These are phyloP conservation scores for Phrynocephalus vlangalii DNA, from an alignment of 2,797 vertebrate genomes.

Conservation along the genomic window DNA sequence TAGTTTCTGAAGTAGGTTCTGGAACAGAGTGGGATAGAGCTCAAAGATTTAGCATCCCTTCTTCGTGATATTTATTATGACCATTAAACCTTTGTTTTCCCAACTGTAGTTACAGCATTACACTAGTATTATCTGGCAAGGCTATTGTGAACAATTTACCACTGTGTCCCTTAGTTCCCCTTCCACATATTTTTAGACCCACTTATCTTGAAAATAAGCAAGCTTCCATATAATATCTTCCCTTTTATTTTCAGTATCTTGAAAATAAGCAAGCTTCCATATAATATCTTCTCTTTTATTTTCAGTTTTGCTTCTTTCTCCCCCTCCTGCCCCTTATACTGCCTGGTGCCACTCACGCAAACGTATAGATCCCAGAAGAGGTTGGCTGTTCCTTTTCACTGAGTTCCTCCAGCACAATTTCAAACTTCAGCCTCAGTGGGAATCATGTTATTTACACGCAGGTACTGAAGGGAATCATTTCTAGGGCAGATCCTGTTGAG, in stretches of 20 bases:
- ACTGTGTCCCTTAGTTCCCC: background rate
- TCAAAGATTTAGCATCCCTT: too few relatives aligned
- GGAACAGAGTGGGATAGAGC: background rate
- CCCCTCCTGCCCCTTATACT: background rate
- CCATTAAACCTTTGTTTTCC: too few relatives aligned
- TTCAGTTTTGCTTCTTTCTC: slow-evolving; percentile 18
- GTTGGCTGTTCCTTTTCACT: slow-evolving; percentile 28
- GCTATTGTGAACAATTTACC: too few relatives aligned
- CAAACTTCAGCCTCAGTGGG: slow-evolving; percentile 47
- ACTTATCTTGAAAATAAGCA: background rate
- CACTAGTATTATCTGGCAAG: too few relatives aligned
- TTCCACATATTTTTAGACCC: background rate
- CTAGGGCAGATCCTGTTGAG: slow-evolving; percentile 30
- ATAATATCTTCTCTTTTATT: background rate
- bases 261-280: background rate
- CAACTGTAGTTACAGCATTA: too few relatives aligned
- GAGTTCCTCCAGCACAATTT: slow-evolving; percentile 40
- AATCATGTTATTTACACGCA: slow-evolving; percentile 57
- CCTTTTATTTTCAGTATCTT: background rate
- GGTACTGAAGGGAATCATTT: slow-evolving; percentile 40
- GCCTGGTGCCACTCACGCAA: slow-evolving; percentile 22
- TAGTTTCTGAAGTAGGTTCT: background rate
- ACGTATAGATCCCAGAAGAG: slow-evolving; percentile 51
- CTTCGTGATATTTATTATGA: too few relatives aligned
- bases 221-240: background rate